Evolutionary conservation across 2,797 vertebrate genomes (phyloP).

Genomic region (Podarcis siculus): DNA sequence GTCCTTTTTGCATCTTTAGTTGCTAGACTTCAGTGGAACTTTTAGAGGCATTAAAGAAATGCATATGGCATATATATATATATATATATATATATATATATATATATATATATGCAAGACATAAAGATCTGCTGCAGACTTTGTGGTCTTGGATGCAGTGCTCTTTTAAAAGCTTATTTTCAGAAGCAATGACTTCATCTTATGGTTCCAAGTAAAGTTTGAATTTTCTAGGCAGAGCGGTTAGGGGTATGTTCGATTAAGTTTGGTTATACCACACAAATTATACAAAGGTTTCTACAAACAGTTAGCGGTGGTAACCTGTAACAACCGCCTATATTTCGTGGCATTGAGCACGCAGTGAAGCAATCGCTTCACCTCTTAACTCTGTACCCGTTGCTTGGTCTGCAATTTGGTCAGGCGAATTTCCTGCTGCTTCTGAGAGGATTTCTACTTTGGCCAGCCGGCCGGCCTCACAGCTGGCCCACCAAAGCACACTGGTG

Average conservation of each 20-base stretch:
- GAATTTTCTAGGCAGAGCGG: neutral
- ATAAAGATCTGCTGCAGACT: neutral
- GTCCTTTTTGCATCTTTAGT: neutral
- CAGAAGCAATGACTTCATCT: neutral
- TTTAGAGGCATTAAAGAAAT: neutral
- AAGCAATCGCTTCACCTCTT: neutral
- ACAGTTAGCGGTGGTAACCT: neutral
- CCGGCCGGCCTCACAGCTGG: neutral
- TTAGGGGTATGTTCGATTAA: too few relatives aligned
- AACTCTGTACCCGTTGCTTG: neutral
- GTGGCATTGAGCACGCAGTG: neutral
- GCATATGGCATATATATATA: too few relatives aligned
- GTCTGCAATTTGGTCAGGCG: neutral
- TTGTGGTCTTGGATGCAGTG: neutral
- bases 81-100: too few relatives aligned
- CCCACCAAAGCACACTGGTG: conserved; percentile 31
- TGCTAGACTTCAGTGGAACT: neutral
- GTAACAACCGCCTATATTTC: too few relatives aligned
- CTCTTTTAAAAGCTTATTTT: neutral
- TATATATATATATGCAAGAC: neutral
- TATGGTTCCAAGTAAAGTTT: neutral
- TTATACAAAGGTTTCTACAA: neutral
- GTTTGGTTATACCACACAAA: neutral
- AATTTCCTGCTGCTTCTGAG: neutral
- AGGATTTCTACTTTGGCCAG: neutral